Percentiles rank a stretch among this genome's conserved stretches.
phyloP scores from a whole-genome alignment of 1,140 invertebrate genomes.

The Nasonia giraulti region DNA sequence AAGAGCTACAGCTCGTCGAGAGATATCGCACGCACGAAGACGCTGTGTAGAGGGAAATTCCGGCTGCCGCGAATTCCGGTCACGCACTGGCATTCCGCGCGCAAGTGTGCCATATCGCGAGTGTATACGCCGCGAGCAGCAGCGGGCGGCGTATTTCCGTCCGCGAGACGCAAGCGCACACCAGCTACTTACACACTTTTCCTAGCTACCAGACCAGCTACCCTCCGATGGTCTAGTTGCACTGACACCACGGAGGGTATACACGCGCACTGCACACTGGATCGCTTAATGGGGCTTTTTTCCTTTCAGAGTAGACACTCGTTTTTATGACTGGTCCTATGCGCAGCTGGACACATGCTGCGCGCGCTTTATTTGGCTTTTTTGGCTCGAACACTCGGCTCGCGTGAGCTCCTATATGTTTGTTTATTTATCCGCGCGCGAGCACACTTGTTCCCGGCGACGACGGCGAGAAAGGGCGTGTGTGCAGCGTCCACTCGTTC shows the following conservation, averaged over 20 bases:
- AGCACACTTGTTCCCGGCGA: too few species aligned
- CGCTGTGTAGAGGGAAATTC: not conserved
- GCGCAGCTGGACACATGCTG: not conserved
- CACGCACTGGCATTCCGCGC: constrained; percentile 44
- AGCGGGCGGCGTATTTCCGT: not conserved
- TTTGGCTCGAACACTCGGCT: too few species aligned
- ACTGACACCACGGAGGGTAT: not conserved
- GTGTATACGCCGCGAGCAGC: too few species aligned
- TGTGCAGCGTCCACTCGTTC: not conserved
- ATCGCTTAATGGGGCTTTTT: not conserved
- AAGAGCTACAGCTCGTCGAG: not conserved
- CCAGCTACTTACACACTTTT: not conserved
- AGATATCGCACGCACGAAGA: not conserved
- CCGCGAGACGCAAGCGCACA: not conserved
- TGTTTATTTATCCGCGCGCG: too few species aligned
- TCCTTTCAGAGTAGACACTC: too few species aligned
- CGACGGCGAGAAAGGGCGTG: not conserved
- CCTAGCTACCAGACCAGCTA: not conserved
- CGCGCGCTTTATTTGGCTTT: too few species aligned
- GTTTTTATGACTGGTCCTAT: not conserved
- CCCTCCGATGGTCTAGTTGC: not conserved
- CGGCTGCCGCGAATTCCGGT: constrained; percentile 38
- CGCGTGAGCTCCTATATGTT: too few species aligned
- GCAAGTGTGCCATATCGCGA: constrained; percentile 8
- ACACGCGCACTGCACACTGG: not conserved